Base-by-base conservation (phyloP, 2,113 vertebrate species). In the Cephalopholis sonnerati region DNA sequence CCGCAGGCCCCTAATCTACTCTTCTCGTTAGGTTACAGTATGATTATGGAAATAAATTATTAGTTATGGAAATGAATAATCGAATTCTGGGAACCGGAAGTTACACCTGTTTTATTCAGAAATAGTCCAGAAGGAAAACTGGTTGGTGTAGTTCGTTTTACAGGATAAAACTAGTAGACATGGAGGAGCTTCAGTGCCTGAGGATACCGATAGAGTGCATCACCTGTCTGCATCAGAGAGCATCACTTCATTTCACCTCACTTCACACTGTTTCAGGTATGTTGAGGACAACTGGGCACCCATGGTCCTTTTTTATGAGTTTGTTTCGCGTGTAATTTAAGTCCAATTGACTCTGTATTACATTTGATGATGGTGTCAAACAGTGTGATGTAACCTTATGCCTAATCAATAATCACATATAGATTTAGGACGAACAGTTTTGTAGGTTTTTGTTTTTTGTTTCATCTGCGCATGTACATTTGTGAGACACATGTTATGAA, bases 11-110 rank as follows among this genome's bases (percentile, higher is more conserved):
- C 29, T 22, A 16, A 22, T 29, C 8, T 57, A 0, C 1, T 2
- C 3, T 6, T 7, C 32, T 36, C 32, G 6, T 5, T 8, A 0
- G 2, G 6, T 7, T 2, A 16, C 39, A 22, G 7, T 15, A 0
- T 46, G 16, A 36, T 57, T 15, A 55, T 8, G 1, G 41, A 44
- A 2, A 44, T 22, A 32, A 1, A 67, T 36, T 54, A 1, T 66
- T 53, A 16, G 8, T 54, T 16, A 50, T 69, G 57, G n/a, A 6
- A 32, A 73, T 61, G 2, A 36, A 7, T 48, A 17, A 39, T 63
- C 17, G 18, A 29, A 29, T 32, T 29, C 18, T 51, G 22, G 2
- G 2, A 64, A 22, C 16, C 48, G 32, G 11, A 75, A 64, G 50
- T 25, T 20, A 51, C 15, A 24, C 29, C 36, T 22, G 3, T 41